phyloP scores from a whole-genome alignment of 2,888 invertebrate species.

The Lepas anatifera region DNA sequence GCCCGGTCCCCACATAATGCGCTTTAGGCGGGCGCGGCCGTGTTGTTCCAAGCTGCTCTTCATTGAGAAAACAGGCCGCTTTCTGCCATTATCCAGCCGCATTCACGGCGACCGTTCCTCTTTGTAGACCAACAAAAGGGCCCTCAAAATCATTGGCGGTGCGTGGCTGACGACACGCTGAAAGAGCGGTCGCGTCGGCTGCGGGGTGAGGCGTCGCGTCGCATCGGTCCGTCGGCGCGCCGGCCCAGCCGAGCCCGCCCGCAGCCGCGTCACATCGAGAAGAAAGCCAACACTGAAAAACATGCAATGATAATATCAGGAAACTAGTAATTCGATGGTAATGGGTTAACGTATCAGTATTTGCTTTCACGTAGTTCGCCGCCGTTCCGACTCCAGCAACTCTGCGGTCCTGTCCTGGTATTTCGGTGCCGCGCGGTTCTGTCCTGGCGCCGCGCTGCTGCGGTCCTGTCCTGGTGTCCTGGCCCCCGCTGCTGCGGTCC shows the following conservation, averaged over 20 bases:
- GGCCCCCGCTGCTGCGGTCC: no score
- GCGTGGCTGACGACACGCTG: neutral
- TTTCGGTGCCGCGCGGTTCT: no score
- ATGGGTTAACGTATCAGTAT: no score
- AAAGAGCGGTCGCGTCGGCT: neutral
- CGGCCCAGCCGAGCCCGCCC: neutral
- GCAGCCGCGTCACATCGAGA: neutral
- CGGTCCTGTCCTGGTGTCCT: no score
- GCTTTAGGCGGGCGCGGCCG: neutral
- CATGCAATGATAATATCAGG: no score
- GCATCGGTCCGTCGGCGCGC: neutral
- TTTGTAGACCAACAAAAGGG: conserved; percentile 7
- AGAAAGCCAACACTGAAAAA: no score
- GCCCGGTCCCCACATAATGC: neutral
- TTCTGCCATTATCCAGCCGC: neutral
- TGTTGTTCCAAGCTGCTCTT: conserved; percentile 3
- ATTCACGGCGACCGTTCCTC: conserved; percentile 4
- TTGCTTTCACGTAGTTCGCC: no score
- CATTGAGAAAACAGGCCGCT: conserved; percentile 8
- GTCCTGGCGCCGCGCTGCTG: no score
- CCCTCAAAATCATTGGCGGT: conserved; percentile 9
- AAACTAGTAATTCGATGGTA: no score
- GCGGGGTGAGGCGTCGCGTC: neutral
- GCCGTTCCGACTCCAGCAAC: no score
- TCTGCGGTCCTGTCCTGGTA: no score